Evolutionary conservation across 2,113 vertebrate genomes (phyloP), one percentile per base, ranked within the genome.

Genomic region (Mormyrus iriodes): DNA sequence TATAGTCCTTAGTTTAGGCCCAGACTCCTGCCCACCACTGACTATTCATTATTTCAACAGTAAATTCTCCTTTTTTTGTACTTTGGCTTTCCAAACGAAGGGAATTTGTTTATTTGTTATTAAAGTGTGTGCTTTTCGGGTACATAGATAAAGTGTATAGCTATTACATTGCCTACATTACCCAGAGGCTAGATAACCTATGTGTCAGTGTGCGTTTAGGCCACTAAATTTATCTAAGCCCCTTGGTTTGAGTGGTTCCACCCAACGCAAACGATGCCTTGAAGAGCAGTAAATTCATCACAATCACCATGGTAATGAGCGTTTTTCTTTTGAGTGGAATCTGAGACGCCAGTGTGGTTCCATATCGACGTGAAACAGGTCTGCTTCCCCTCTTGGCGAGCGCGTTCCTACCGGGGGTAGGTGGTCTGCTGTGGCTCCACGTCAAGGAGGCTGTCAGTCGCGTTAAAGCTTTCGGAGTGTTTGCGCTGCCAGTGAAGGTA

Each of bases 281-380:
- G 91, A 93, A 90, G 90, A 92, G 90, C 86, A 90, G 90, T 92
- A 92, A 93, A 94, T 94, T 91, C 90, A 93, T 95, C 93, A 93
- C 0, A 0, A 88, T 91, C 87, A 89, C 92, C 90, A 88, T 24
- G 0, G 86, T 73, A 73, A 88, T 88, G 55, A 65, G 31, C 55
- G 7, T 21, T 46, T 49, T 35, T 61, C 9, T 48, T 44, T 92
- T 82, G 92, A 92, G 92, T 65, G 88, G 92, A 90, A 88, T 89
- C 90, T 92, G 73, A 0, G 1, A 85, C 90, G 89, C 89, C 49
- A 35, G 52, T 91, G 69, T 88, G 12, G 58, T 89, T 88, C 91
- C 48, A 76, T 94, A 92, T 92, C 89, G 92, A 39, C 90, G 92
- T 93, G 89, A 90, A 94, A 92, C 90, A 91, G 91, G 91, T 91